phyloP scores from a whole-genome alignment of 2,113 vertebrate species.

The Crotalus helleri region DNA sequence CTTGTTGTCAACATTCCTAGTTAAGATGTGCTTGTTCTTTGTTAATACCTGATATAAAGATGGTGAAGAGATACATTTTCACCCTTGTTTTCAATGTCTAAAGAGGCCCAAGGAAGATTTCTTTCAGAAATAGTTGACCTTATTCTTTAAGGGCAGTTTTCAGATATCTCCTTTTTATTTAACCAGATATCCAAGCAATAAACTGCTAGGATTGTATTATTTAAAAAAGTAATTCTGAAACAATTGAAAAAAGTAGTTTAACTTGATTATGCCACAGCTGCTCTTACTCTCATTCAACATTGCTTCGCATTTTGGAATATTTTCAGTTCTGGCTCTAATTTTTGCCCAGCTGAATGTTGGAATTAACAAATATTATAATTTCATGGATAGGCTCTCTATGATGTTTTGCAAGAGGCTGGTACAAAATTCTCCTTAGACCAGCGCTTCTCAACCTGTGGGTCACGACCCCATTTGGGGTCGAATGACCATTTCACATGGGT shows the following conservation, averaged over 20 bases:
- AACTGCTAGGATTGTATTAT: no score
- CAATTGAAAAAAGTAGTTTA: background rate
- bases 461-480: no score
- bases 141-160: constrained; percentile 17
- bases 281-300: background rate
- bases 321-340: background rate
- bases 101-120: background rate
- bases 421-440: background rate
- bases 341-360: background rate
- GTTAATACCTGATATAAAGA: background rate
- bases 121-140: constrained; percentile 7
- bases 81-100: background rate
- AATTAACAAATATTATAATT: background rate
- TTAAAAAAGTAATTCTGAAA: background rate
- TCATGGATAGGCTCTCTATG: background rate
- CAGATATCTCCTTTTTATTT: constrained; percentile 26
- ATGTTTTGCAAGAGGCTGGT: background rate
- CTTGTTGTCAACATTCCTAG: constrained; percentile 16
- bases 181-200: constrained; percentile 1
- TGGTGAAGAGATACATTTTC: constrained; percentile 8
- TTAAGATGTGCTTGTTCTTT: background rate
- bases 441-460: no score
- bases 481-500: no score
- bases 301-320: background rate
- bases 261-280: background rate